phyloP scores from a whole-genome alignment of 2,113 vertebrate genomes.

The Entelurus aequoreus region DNA sequence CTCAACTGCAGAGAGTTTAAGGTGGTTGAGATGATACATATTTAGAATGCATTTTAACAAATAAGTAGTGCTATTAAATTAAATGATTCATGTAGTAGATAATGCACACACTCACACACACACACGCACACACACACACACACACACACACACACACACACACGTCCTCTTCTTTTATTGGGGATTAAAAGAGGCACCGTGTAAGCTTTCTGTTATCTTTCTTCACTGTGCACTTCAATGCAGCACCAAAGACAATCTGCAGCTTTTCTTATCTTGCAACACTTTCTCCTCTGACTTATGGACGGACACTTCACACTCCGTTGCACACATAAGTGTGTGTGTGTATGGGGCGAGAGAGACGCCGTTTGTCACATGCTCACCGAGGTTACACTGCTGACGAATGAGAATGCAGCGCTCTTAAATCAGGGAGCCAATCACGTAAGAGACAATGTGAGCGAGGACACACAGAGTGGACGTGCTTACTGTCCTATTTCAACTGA shows the following conservation, averaged over 20 bases:
- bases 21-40: too few species aligned
- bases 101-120: too few species aligned
- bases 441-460: slow-evolving; percentile 59
- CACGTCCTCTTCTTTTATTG: not conserved
- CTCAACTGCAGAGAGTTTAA: too few species aligned
- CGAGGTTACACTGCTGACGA: slow-evolving; percentile 57
- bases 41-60: too few species aligned
- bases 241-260: slow-evolving; percentile 20
- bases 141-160: too few species aligned
- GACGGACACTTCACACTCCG: slow-evolving; percentile 30
- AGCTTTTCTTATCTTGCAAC: slow-evolving; percentile 43
- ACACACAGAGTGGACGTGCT: slow-evolving; percentile 51
- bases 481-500: slow-evolving; percentile 51
- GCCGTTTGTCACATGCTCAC: slow-evolving; percentile 48
- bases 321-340: slow-evolving; percentile 8
- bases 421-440: slow-evolving; percentile 67
- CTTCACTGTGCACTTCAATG: slow-evolving; percentile 19
- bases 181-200: not conserved
- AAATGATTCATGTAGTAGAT: too few species aligned
- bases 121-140: too few species aligned
- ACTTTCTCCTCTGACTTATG: slow-evolving; percentile 43
- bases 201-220: not conserved
- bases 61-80: too few species aligned
- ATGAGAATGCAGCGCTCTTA: slow-evolving; percentile 62
- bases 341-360: not conserved